A percentile compares a stretch with the other conserved stretches of the same genome.
Conservation (phyloP, 2,113 vertebrate species). For the Empidonax alnorum region DNA sequence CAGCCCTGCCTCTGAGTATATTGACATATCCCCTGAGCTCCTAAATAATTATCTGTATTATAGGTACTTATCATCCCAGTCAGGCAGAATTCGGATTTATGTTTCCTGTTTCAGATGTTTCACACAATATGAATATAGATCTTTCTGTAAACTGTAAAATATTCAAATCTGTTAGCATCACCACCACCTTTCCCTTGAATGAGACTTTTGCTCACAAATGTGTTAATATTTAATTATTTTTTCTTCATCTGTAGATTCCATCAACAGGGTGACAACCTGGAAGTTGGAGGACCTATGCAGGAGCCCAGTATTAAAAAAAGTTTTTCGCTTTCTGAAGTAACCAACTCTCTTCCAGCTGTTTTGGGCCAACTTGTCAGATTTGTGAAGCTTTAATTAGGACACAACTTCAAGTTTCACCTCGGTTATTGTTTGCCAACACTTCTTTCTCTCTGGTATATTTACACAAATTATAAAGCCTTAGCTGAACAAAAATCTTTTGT, state of each 20-base stretch:
- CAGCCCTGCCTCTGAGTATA: background rate
- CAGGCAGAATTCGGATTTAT: background rate
- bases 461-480: conserved; percentile 31
- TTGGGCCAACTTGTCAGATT: background rate
- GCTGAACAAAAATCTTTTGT: conserved; percentile 14
- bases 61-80: background rate
- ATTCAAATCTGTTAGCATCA: background rate
- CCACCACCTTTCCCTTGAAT: background rate
- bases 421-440: conserved; percentile 19
- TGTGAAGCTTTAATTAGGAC: background rate
- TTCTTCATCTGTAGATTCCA: background rate
- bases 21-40: rapidly evolving
- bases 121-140: background rate
- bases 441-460: conserved; percentile 47
- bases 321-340: background rate
- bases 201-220: background rate
- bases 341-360: background rate
- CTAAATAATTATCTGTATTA: background rate
- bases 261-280: background rate
- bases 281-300: background rate
- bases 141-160: background rate
- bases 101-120: background rate
- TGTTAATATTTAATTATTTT: background rate
- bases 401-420: conserved; percentile 37
- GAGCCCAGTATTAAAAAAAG: background rate